A percentile compares a stretch with the other conserved stretches of the same genome.
These are phyloP conservation scores for Colaptes auratus DNA, from an alignment of 2,113 vertebrate species.

Conservation along the genomic window DNA sequence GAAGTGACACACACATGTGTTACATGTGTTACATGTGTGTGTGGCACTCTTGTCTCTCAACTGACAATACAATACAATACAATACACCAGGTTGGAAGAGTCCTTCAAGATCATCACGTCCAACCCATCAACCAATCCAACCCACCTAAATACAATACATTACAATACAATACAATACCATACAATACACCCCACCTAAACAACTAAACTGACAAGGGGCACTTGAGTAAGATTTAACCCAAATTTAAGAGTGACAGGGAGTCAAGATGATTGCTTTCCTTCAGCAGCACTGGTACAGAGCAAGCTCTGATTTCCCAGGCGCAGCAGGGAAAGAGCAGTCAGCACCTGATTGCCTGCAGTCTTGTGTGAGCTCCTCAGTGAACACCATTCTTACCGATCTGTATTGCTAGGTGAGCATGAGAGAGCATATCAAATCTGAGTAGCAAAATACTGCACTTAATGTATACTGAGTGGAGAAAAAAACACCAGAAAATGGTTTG, in stretches of 20 bases:
- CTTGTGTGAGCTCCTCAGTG: not conserved
- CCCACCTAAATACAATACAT: too few relatives aligned
- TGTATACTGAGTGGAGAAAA: not conserved
- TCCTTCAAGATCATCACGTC: too few relatives aligned
- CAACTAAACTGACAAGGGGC: not conserved
- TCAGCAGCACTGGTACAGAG: not conserved
- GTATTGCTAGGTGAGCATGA: not conserved
- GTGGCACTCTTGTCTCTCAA: not conserved
- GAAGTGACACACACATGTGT: not conserved
- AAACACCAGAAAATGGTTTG: not conserved
- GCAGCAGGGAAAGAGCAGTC: not conserved
- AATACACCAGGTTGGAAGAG: too few relatives aligned
- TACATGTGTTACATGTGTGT: accelerated
- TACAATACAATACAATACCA: too few relatives aligned
- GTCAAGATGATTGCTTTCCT: not conserved
- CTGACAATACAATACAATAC: too few relatives aligned
- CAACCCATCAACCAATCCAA: too few relatives aligned
- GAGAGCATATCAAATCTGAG: not conserved
- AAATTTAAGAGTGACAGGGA: not conserved
- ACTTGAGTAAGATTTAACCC: not conserved
- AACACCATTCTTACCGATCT: not conserved
- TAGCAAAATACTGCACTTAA: not conserved
- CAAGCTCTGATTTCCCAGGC: not conserved
- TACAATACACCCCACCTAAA: too few relatives aligned
- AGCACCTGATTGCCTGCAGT: not conserved